Evolutionary conservation across 1,140 invertebrate genomes (phyloP), one percentile per base, ranked within the genome.

Genomic region (Euschistus heros): DNA sequence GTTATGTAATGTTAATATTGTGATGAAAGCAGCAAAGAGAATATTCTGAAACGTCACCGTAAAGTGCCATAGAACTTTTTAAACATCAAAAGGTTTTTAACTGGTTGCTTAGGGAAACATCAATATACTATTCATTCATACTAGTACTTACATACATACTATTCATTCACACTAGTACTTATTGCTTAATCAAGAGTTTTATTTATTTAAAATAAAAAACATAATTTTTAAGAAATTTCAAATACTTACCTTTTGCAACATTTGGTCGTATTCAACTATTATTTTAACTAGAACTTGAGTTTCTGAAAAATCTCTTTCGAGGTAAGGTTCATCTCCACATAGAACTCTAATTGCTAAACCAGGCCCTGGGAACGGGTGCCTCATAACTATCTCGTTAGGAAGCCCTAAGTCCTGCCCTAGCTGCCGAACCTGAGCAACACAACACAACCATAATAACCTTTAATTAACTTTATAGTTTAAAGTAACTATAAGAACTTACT

Each of bases 331-430:
- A 66, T 95, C 91, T 44, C 93, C 92, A 79, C 97, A 99, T 24
- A 99, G 79, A 54, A 99, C 88, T 68, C 97, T 82, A 70, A 98
- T 95, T 20, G 96, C 94, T 54, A 98, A 79, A 20, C 96, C 96
- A 17, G 90, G 89, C 47, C 93, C 96, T 54, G 97, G 97, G 77
- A 98, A 99, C 20, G 97, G 97, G 78, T 99, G 97, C 66, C 97
- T 82, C 74, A 94, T 84, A 37, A 99, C 91, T 66, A 99, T 76
- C 66, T 89, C 84, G 15, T 81, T 73, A 8, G 94, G 90, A 52
- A 99, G 80, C 0, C 93, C 94, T 63, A 99, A 80, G 76, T 97
- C 91, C 72, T 84, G 79, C 55, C 96, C 97, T 62, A 92, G 75
- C 33, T 80, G 79, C 65, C 89, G 79, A 42, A 78, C 75, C 76